phyloP scores from a whole-genome alignment of 2,888 invertebrate genomes.

The Drosophila sordidula region DNA sequence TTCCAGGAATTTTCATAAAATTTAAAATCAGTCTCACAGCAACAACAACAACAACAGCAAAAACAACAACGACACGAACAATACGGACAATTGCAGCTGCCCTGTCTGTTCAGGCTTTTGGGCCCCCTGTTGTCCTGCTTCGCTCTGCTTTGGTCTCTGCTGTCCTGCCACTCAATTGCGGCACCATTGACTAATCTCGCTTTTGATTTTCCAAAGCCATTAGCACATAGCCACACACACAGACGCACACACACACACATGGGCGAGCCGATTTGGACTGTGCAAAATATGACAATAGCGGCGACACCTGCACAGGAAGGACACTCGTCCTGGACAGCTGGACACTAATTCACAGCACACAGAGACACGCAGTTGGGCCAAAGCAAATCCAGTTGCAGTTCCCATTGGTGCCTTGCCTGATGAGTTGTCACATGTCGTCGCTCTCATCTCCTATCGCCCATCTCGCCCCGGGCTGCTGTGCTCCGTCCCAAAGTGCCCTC shows the following conservation, averaged over 20 bases:
- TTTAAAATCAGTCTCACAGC: slow-evolving; percentile 42
- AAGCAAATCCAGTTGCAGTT: slow-evolving; percentile 44
- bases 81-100: slow-evolving; percentile 35
- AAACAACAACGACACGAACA: slow-evolving; percentile 12
- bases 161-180: slow-evolving; percentile 63
- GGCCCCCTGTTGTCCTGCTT: slow-evolving; percentile 15
- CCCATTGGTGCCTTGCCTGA: slow-evolving; percentile 66
- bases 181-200: slow-evolving; percentile 70
- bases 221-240: slow-evolving; percentile 40
- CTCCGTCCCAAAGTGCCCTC: neutral
- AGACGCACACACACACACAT: slow-evolving; percentile 11
- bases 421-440: slow-evolving; percentile 78
- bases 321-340: slow-evolving; percentile 21
- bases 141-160: slow-evolving; percentile 18
- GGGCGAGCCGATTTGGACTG: slow-evolving; percentile 38
- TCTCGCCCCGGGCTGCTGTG: neutral
- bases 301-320: slow-evolving; percentile 45
- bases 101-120: slow-evolving; percentile 20
- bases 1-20: slow-evolving; percentile 41
- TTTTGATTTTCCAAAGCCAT: slow-evolving; percentile 68
- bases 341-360: slow-evolving; percentile 60
- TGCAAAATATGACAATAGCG: slow-evolving; percentile 60
- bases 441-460: slow-evolving; percentile 31
- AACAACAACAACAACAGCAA: slow-evolving; percentile 10
- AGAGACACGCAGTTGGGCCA: slow-evolving; percentile 8